Conservation (phyloP, 2,797 vertebrate genomes). For the Fistularia tabacaria region DNA sequence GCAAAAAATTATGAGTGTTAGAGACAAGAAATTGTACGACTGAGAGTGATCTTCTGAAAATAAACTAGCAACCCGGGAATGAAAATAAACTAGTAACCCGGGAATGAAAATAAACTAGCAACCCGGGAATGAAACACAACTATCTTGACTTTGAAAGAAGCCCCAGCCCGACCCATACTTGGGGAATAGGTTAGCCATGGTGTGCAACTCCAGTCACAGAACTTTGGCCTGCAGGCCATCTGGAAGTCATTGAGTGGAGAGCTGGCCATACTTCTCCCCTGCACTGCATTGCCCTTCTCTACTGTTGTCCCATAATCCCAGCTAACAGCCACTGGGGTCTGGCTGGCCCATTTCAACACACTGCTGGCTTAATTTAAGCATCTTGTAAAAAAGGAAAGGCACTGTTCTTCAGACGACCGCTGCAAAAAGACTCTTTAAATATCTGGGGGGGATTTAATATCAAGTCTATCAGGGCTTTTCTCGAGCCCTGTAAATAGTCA, state of each 20-base stretch:
- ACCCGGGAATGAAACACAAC: too few relatives aligned
- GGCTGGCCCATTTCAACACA: conserved; percentile 73
- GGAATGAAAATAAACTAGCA: too few relatives aligned
- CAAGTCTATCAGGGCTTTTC: conserved; percentile 94
- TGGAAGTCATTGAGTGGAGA: conserved; percentile 85
- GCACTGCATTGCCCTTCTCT: conserved; percentile 76
- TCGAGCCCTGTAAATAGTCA: conserved; percentile 97
- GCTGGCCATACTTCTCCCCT: conserved; percentile 76
- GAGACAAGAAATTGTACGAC: too few relatives aligned
- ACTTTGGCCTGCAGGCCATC: conserved; percentile 75
- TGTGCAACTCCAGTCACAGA: conserved; percentile 57
- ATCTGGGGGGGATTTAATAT: conserved; percentile 93
- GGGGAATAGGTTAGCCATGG: background rate
- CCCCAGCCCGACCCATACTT: conserved; percentile 31
- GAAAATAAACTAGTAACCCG: too few relatives aligned
- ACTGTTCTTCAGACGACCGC: conserved; percentile 79
- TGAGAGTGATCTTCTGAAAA: too few relatives aligned
- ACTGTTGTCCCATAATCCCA: conserved; percentile 81
- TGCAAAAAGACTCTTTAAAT: conserved; percentile 93
- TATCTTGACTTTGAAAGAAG: conserved; percentile 36
- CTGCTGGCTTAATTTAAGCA: conserved; percentile 85
- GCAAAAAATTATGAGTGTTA: too few relatives aligned
- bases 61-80: too few relatives aligned
- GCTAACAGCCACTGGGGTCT: conserved; percentile 74
- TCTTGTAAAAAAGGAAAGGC: conserved; percentile 87